Evolutionary conservation across 2,113 vertebrate genomes (phyloP), one percentile per base, ranked within the genome.

Genomic region (Oceanites oceanicus): DNA sequence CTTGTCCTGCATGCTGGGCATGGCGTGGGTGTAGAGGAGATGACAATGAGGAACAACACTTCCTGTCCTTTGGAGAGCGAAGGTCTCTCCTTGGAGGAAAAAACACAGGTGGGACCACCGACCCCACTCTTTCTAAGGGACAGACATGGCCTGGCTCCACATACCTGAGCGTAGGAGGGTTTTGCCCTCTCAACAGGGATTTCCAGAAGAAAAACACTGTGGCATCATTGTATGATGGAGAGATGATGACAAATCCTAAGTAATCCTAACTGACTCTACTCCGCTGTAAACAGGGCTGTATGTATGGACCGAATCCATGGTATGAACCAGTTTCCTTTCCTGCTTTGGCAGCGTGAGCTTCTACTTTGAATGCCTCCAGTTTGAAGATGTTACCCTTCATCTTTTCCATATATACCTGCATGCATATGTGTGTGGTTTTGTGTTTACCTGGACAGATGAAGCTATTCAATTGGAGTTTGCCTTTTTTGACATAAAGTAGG

Each of bases 21-120:
- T 3, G 32, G 55, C 0, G 1, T 6, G 19, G 49, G 7, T 44
- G 34, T 12, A 0, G 1, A 22, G 45, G 49, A 47, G 55, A 10
- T 11, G 34, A 6, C 10, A 21, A 15, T 4, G 78, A 72, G 56
- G 34, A 72, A 2, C 34, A 70, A 16, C 45, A 16, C 20, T 23
- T 59, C 49, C 36, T 72, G 74, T 47, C 9, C 30, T 40, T 17
- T 34, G 58, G 36, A 76, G 72, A 34, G 19, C 2, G 1, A 40
- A 78, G 23, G 13, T 16, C 29, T 72, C 32, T 79, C 22, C 44
- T 21, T 75, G 82, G 47, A 80, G n/a, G 14, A 52, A n/a, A 52
- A 52, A 34, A 18, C 12, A 34, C 0, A 2, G 2, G 2, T 67
- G 15, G 78, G 32, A 94, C 11, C 32, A 32, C 1, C 14, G 50